A percentile compares a stretch with the other conserved stretches of the same genome.
These are phyloP conservation scores for Pterois miles DNA, from an alignment of 2,797 vertebrate species.

Conservation along the genomic window DNA sequence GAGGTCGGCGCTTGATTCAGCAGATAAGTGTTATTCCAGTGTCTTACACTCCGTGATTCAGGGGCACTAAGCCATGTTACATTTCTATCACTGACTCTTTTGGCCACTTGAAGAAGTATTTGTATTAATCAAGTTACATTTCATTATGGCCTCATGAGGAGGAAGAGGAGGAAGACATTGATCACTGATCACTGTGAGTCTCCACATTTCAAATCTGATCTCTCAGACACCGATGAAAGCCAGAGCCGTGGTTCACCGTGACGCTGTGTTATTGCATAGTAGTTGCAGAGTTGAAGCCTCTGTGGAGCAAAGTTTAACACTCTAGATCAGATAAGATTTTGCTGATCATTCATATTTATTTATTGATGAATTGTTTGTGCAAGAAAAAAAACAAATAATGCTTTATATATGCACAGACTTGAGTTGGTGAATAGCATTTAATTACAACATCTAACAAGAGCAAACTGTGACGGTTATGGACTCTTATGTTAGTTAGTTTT, in stretches of 20 bases:
- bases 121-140: background rate
- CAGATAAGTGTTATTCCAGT: background rate
- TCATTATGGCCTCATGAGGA: background rate
- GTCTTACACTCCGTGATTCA: background rate
- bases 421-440: background rate
- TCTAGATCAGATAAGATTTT: background rate
- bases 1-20: background rate
- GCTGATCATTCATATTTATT: background rate
- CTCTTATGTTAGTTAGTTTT: too few species aligned
- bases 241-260: background rate
- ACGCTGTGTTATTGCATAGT: background rate
- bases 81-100: constrained; percentile 1
- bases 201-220: constrained; percentile 16
- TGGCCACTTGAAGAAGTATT: background rate
- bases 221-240: constrained; percentile 5
- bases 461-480: too few species aligned
- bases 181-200: constrained; percentile 8
- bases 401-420: background rate
- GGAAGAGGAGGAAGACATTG: background rate
- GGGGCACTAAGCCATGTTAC: background rate
- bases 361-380: background rate
- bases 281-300: constrained; percentile 1
- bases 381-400: background rate
- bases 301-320: background rate
- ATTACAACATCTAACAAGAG: too few species aligned